phyloP scores from a whole-genome alignment of 2,797 vertebrate species.

The Oryzias sinensis region DNA sequence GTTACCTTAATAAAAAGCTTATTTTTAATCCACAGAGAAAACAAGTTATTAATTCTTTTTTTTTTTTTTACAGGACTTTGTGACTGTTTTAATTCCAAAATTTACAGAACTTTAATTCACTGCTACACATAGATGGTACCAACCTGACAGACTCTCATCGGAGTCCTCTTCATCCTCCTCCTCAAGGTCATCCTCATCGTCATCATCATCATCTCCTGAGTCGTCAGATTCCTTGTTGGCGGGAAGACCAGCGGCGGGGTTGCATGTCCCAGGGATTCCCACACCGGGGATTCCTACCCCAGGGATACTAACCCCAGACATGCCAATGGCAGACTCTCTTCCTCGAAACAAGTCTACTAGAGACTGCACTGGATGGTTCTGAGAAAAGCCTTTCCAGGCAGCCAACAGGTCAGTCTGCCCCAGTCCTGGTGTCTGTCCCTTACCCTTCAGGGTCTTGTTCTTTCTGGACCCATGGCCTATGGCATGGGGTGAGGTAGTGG shows the following conservation, averaged over 20 bases:
- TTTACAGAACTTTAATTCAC: not conserved
- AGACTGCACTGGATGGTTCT: conserved; percentile 86
- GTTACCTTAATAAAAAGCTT: too few relatives aligned
- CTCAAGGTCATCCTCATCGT: conserved; percentile 91
- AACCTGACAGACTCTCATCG: conserved; percentile 97
- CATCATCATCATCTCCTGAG: conserved; percentile 94
- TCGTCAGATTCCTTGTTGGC: conserved; percentile 97
- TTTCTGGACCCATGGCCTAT: conserved; percentile 86
- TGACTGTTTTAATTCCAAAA: not conserved
- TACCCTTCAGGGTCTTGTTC: conserved; percentile 83
- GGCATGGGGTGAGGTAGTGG: conserved; percentile 83
- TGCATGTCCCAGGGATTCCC: conserved; percentile 70
- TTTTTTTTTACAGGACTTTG: not conserved
- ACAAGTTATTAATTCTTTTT: too few relatives aligned
- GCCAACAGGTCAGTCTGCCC: conserved; percentile 70
- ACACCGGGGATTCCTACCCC: conserved; percentile 72
- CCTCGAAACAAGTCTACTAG: conserved; percentile 91
- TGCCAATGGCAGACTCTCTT: conserved; percentile 79
- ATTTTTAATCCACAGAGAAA: too few relatives aligned
- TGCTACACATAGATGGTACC: conserved; percentile 9
- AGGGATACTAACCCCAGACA: conserved; percentile 73
- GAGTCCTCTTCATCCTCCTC: conserved; percentile 93
- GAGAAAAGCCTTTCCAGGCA: conserved; percentile 84
- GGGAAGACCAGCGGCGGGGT: conserved; percentile 77
- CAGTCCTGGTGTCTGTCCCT: conserved; percentile 59